These are phyloP conservation scores for Molossus alvarezi DNA, from an alignment of 2,797 vertebrate genomes.

Conservation along the genomic window DNA sequence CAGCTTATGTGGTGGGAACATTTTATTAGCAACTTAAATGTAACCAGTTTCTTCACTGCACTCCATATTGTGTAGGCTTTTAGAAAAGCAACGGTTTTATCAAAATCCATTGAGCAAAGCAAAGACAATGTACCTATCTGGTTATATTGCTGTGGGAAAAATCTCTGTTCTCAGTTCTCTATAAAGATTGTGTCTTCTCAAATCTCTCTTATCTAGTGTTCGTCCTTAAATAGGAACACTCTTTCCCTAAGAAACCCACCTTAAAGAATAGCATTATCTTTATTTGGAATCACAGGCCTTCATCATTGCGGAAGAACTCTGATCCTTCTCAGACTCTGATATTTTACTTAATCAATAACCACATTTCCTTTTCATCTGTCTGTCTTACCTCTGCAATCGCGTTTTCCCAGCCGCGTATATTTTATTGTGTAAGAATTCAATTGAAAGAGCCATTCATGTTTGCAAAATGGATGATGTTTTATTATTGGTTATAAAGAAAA, in stretches of 20 bases:
- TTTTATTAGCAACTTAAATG: constrained; percentile 80
- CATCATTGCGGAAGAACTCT: constrained; percentile 27
- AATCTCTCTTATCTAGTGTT: constrained; percentile 36
- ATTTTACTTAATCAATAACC: constrained; percentile 81
- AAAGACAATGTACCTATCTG: constrained; percentile 59
- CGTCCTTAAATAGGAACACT: constrained; percentile 36
- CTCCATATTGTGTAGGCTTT: constrained; percentile 72
- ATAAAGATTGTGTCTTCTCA: neutral
- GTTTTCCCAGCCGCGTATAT: constrained; percentile 37
- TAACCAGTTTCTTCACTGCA: constrained; percentile 72
- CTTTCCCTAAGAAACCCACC: neutral
- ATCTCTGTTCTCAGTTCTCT: neutral
- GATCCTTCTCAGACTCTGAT: constrained; percentile 66
- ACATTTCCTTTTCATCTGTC: constrained; percentile 65
- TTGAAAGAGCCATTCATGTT: constrained; percentile 86
- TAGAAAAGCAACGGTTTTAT: constrained; percentile 66
- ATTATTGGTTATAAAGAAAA: constrained; percentile 89
- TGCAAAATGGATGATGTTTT: constrained; percentile 89
- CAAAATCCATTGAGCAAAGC: constrained; percentile 69
- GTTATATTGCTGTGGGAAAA: neutral
- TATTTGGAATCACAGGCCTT: constrained; percentile 66
- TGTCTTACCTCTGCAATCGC: constrained; percentile 65
- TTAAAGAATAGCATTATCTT: constrained; percentile 68
- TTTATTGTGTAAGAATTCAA: constrained; percentile 83
- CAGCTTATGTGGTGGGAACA: constrained; percentile 26